Conservation (phyloP, 2,113 vertebrate species). For the Malaclemys terrapin region DNA sequence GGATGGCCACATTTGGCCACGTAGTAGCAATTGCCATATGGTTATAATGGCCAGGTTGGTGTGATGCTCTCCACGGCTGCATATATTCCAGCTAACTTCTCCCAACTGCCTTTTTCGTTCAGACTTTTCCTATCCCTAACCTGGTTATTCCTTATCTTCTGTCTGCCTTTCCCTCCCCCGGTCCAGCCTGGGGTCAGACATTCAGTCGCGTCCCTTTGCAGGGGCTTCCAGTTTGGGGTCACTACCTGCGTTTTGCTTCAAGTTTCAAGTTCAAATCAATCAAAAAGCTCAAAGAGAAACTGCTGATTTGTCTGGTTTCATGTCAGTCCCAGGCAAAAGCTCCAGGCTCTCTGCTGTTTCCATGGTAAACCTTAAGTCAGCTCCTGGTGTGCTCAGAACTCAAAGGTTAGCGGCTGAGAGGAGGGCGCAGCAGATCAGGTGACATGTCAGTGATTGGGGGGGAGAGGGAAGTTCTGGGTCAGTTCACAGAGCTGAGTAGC, state of each 20-base stretch:
- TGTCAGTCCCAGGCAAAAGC: background rate
- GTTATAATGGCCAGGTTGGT: background rate
- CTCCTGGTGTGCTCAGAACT: background rate
- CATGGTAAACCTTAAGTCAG: background rate
- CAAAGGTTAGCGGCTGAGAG: background rate
- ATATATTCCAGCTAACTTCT: background rate
- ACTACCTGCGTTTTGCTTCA: background rate
- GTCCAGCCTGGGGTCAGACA: background rate
- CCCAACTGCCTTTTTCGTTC: background rate
- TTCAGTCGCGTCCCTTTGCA: background rate
- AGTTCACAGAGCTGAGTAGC: background rate
- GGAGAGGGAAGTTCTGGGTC: background rate
- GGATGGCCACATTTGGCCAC: background rate
- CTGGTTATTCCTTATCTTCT: background rate
- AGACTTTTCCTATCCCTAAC: background rate
- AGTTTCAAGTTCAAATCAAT: background rate
- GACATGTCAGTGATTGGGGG: background rate
- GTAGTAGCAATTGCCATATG: background rate
- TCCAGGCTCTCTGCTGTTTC: background rate
- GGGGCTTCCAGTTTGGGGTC: background rate
- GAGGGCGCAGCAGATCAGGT: background rate
- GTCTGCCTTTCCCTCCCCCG: background rate
- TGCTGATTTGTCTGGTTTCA: background rate
- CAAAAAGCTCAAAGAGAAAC: background rate
- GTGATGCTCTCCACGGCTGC: background rate